phyloP scores from a whole-genome alignment of 1,140 invertebrate species.

The Hydropsyche tenuis region DNA sequence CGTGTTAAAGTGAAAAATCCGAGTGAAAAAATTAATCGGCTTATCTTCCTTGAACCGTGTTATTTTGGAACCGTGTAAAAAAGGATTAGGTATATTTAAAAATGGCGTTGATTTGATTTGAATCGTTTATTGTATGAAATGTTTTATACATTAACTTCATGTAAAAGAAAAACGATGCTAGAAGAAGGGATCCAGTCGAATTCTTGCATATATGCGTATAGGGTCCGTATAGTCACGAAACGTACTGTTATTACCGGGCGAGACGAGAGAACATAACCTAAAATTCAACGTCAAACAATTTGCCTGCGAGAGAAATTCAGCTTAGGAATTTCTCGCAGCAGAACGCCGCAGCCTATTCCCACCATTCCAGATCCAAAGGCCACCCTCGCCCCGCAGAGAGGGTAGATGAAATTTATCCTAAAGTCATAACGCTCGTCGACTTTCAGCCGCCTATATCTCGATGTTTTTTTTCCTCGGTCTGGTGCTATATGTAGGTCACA shows the following conservation, averaged over 20 bases:
- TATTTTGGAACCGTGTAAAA: no score
- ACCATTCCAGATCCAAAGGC: background rate
- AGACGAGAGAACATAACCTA: constrained; percentile 18
- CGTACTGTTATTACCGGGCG: constrained; percentile 12
- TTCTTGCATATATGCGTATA: background rate
- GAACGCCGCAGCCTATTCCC: constrained; percentile 19
- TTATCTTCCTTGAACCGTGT: no score
- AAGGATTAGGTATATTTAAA: no score
- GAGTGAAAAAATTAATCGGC: no score
- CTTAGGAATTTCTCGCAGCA: constrained; percentile 1
- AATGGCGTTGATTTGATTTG: no score
- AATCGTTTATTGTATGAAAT: no score
- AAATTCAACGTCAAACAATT: constrained; percentile 23
- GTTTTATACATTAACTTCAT: no score
- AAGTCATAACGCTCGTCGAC: constrained; percentile 24
- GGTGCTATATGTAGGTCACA: constrained; percentile 5
- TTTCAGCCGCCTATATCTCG: background rate
- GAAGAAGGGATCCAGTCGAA: no score
- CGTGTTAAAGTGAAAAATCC: no score
- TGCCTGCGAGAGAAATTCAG: constrained; percentile 15
- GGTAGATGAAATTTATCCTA: constrained; percentile 12
- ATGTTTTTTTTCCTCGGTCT: no score
- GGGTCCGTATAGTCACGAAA: background rate
- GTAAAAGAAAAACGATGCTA: no score
- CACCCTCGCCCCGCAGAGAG: background rate